Conservation (phyloP, 2,113 vertebrate genomes). For the Megaptera novaeangliae region DNA sequence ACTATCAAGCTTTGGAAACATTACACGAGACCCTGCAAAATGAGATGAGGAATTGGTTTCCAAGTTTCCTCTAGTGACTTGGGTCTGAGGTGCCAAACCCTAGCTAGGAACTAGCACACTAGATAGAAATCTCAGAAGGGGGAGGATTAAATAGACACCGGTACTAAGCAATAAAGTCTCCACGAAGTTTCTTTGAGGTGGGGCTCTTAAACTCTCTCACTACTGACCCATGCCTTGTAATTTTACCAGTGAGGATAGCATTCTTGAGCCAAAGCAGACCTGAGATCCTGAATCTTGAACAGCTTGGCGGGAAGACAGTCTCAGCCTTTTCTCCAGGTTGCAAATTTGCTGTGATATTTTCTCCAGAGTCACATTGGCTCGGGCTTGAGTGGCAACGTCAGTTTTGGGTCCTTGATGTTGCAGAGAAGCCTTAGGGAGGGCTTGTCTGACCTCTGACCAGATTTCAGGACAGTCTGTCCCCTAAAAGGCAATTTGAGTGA, state of each 20-base stretch:
- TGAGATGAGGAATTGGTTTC: not conserved
- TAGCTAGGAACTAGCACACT: not conserved
- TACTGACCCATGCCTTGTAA: not conserved
- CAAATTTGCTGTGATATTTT: not conserved
- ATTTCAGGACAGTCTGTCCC: not conserved
- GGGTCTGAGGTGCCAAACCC: not conserved
- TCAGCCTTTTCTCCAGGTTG: not conserved
- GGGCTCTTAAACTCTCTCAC: not conserved
- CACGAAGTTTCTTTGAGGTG: not conserved
- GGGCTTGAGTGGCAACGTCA: not conserved
- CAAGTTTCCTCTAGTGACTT: not conserved
- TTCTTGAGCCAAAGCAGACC: not conserved
- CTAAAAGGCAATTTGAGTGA: not conserved
- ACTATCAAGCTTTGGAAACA: conserved; percentile 3
- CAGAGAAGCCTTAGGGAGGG: not conserved
- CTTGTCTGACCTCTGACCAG: not conserved
- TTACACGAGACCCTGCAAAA: not conserved
- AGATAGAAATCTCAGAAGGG: not conserved
- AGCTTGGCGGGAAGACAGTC: not conserved
- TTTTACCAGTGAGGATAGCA: not conserved
- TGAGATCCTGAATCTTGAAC: not conserved
- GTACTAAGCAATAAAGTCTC: conserved; percentile 17
- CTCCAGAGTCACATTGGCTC: not conserved
- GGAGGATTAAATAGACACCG: not conserved
- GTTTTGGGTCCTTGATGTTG: not conserved